Conservation (phyloP, 2,113 vertebrate genomes). For the Sisor rabdophorus region DNA sequence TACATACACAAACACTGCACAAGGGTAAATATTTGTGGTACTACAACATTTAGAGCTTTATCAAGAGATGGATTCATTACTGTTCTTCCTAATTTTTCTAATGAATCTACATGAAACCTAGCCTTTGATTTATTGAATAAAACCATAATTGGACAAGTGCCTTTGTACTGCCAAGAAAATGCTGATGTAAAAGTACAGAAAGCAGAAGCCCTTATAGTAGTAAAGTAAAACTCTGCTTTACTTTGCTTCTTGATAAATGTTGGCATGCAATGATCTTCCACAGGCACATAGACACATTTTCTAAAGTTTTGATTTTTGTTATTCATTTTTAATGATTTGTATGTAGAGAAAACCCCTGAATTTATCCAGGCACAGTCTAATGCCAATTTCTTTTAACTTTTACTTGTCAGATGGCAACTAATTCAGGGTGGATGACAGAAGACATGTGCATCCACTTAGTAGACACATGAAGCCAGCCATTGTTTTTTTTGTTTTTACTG, state of each 20-base stretch:
- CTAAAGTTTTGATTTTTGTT: neutral
- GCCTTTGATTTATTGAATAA: slow-evolving; percentile 46
- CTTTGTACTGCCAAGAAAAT: slow-evolving; percentile 30
- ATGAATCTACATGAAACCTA: slow-evolving; percentile 34
- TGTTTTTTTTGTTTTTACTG: too few relatives aligned
- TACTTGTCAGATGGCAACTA: too few relatives aligned
- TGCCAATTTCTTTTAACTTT: too few relatives aligned
- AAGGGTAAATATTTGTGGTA: too few relatives aligned
- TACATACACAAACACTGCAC: too few relatives aligned
- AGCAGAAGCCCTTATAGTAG: neutral
- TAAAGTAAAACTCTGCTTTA: neutral
- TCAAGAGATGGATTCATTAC: neutral
- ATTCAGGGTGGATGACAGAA: too few relatives aligned
- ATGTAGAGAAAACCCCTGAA: neutral
- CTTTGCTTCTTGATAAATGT: neutral
- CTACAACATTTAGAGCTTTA: neutral
- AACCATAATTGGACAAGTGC: slow-evolving; percentile 46
- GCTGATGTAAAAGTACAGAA: slow-evolving; percentile 13
- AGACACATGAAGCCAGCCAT: too few relatives aligned
- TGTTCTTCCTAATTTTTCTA: too few relatives aligned
- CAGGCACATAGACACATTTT: neutral
- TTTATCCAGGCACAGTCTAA: neutral
- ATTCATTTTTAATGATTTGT: neutral
- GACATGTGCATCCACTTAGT: too few relatives aligned
- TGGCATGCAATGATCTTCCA: slow-evolving; percentile 10